Evolutionary conservation across 2,888 invertebrate species (phyloP), one percentile per base, ranked within the genome.

Genomic region (Choristoneura rosaceana): DNA sequence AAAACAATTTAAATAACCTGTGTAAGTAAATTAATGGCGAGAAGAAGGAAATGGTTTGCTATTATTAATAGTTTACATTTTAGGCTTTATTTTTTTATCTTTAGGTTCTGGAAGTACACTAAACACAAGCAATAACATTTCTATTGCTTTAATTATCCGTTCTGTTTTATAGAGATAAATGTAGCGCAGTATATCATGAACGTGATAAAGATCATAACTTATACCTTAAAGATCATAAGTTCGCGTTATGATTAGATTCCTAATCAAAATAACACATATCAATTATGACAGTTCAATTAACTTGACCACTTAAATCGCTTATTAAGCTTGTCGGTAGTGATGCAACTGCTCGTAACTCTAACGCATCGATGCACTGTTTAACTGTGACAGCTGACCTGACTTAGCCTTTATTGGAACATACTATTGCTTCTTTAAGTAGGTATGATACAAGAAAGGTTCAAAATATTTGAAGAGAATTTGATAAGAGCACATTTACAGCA

Each of bases 361-460:
- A 64, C 67, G 70, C 67, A 61, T 59, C 50, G 65, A 58, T 68
- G 69, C 52, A 17, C 38, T n/a, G 14, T 25, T 33, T 70, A 70
- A 74, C 38, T 64, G 17, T 7, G 47, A 45, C 63, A 59, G 52
- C 45, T 59, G 59, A 61, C 41, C 61, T 61, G 61, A 7, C 17
- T 61, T 43, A 17, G n/a, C 17, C 55, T 17, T 55, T 12, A 55
- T 55, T 55, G 10, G 55, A 17, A 17, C 55, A 55, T 17, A 7
- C 38, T 38, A 38, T 38, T 38, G 7, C 38, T 43, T 43, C 9
- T 43, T 14, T n/a, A 47, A 45, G 25, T 25, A 25, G 38, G 38
- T 38, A 38, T 38, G 38, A 38, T 47, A 47, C 47, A 47, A n/a
- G 14, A 3, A n/a, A n/a, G 1, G 47, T 14, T 4, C 5, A 47